phyloP scores from a whole-genome alignment of 30 jellyfish, hydroid and myxozoan species.

The Turritopsis rubra region DNA sequence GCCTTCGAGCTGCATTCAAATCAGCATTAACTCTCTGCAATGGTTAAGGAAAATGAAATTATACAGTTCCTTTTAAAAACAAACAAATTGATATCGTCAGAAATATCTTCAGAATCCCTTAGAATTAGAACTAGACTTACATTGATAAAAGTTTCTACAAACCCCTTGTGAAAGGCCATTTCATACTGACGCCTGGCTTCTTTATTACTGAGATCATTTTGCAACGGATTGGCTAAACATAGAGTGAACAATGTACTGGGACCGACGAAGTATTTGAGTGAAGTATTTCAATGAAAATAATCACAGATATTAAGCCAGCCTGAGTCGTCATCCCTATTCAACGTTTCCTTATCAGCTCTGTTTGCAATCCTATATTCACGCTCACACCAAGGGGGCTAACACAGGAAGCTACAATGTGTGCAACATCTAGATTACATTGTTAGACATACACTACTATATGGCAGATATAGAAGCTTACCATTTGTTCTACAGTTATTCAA shows the following conservation, averaged over 20 bases:
- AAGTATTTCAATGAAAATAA: no score
- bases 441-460: no score
- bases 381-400: no score
- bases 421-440: no score
- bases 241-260: not conserved
- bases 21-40: not conserved
- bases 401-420: no score
- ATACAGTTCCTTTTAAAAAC: not conserved
- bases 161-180: slow-evolving; percentile 21
- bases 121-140: slow-evolving; percentile 5
- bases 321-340: no score
- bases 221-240: not conserved
- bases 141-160: slow-evolving; percentile 16
- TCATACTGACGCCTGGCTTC: slow-evolving; percentile 35
- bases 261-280: no score
- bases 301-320: no score
- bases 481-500: not conserved
- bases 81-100: no score
- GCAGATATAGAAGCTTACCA: not conserved
- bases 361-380: no score
- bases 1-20: not conserved
- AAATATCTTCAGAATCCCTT: not conserved
- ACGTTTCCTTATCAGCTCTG: no score
- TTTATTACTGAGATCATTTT: slow-evolving; percentile 31
- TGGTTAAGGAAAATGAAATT: not conserved